These are phyloP conservation scores for Sylvilagus floridanus DNA, from an alignment of 2,797 vertebrate species.

Conservation along the genomic window DNA sequence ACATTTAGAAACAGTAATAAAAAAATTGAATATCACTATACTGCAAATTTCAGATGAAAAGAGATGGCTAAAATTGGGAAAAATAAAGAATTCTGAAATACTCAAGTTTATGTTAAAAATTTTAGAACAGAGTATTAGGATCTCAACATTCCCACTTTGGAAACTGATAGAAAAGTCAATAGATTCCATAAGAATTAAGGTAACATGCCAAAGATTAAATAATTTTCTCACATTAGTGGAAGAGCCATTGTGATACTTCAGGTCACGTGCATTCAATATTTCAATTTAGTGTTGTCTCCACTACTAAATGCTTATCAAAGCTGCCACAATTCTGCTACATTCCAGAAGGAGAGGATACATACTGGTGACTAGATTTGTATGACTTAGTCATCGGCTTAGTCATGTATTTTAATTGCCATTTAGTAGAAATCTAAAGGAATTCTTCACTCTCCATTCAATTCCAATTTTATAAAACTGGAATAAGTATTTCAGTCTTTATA, in stretches of 20 bases:
- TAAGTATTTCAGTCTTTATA: background rate
- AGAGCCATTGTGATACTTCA: background rate
- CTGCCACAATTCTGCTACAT: background rate
- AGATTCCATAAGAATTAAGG: background rate
- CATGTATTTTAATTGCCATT: constrained; percentile 7
- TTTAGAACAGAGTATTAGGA: background rate
- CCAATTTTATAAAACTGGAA: background rate
- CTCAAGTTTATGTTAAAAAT: background rate
- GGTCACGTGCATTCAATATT: background rate
- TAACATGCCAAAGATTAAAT: background rate
- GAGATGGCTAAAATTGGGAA: background rate
- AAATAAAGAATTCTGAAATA: background rate
- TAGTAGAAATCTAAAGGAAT: background rate
- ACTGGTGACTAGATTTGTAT: background rate
- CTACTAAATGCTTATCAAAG: background rate
- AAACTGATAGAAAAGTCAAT: background rate
- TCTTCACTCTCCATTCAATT: background rate
- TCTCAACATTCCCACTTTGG: background rate
- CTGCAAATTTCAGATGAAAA: background rate
- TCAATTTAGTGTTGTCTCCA: background rate
- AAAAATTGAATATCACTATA: background rate
- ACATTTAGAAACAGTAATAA: background rate
- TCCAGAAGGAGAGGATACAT: background rate
- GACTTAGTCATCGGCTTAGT: background rate
- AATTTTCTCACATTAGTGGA: background rate